phyloP scores from a whole-genome alignment of 2,797 vertebrate species.

The Acridotheres tristis region DNA sequence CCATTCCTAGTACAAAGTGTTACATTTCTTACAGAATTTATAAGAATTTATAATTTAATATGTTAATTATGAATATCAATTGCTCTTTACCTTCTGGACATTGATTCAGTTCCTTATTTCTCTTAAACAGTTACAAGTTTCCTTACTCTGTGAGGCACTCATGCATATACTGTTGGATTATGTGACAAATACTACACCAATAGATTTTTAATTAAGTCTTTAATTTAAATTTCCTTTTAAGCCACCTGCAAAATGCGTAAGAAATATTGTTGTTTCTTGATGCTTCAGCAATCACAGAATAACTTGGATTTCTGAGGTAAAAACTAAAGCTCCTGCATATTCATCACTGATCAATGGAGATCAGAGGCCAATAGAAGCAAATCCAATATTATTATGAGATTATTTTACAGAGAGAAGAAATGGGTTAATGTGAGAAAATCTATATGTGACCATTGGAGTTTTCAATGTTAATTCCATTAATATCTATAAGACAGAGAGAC shows the following conservation, averaged over 20 bases:
- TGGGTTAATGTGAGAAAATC: not conserved
- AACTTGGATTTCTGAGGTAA: not conserved
- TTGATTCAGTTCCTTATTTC: not conserved
- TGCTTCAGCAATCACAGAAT: not conserved
- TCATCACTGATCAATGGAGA: not conserved
- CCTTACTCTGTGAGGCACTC: not conserved
- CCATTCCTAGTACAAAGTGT: not conserved
- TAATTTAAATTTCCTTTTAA: not conserved
- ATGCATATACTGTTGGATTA: not conserved
- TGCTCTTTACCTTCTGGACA: not conserved
- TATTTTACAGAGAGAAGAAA: not conserved
- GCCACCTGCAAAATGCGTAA: not conserved
- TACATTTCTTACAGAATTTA: not conserved
- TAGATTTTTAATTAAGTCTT: not conserved
- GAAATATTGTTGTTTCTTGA: not conserved
- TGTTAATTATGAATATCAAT: not conserved
- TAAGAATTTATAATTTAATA: not conserved
- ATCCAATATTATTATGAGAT: not conserved
- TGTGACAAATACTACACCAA: not conserved
- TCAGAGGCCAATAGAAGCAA: not conserved
- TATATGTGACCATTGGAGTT: not conserved
- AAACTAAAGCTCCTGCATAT: not conserved
- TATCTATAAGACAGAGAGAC: not conserved
- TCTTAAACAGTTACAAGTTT: not conserved
- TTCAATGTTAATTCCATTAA: not conserved